Evolutionary conservation across 1,140 invertebrate genomes (phyloP).

Genomic region (Listronotus bonariensis): DNA sequence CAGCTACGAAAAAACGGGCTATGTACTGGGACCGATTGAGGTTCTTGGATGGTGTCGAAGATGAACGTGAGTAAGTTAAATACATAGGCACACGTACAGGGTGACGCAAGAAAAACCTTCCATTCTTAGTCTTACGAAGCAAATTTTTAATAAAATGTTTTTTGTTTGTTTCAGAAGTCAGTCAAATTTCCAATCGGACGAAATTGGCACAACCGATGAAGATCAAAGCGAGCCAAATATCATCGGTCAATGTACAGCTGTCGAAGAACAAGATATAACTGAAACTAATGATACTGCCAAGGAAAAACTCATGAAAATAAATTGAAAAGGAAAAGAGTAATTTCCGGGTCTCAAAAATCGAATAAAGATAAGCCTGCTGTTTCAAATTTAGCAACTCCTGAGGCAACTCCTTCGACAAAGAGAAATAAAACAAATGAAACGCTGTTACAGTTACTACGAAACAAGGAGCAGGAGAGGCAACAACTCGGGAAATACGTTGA

Average conservation of each 20-base stretch:
- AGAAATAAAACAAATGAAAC: too few species aligned
- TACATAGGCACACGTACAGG: too few species aligned
- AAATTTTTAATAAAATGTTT: background rate
- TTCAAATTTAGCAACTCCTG: too few species aligned
- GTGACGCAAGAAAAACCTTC: background rate
- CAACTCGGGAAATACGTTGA: too few species aligned
- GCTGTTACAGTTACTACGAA: too few species aligned
- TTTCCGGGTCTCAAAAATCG: background rate
- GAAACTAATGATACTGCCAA: background rate
- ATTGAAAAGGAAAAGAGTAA: background rate
- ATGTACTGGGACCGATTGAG: too few species aligned
- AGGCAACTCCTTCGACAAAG: too few species aligned
- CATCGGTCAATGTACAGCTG: too few species aligned
- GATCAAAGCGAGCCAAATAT: background rate
- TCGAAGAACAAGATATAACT: background rate
- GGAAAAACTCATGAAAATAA: background rate
- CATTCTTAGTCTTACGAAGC: slow-evolving; percentile 1
- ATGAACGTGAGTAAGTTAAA: too few species aligned
- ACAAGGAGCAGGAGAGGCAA: too few species aligned
- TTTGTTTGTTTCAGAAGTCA: background rate
- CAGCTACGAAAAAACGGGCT: too few species aligned
- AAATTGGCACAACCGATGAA: background rate
- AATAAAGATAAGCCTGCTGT: background rate
- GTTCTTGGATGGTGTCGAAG: too few species aligned
- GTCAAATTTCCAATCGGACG: background rate